Conservation (phyloP, 2,113 vertebrate genomes). For the Neolamprologus kungweensis region DNA sequence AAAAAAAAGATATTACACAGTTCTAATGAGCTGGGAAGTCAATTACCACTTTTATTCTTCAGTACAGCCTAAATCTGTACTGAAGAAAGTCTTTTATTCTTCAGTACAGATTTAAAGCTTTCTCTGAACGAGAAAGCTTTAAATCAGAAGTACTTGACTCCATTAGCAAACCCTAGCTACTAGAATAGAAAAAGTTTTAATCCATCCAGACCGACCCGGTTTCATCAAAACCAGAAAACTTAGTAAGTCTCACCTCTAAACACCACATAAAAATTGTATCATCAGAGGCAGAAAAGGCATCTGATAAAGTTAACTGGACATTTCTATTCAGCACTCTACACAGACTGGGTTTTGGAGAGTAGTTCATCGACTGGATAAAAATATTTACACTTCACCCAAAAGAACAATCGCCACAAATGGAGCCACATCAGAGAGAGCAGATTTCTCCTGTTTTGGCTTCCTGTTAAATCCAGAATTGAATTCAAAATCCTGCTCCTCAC, state of each 20-base stretch:
- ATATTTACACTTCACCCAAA: not conserved
- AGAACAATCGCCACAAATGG: not conserved
- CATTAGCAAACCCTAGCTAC: not conserved
- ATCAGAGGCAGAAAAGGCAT: not conserved
- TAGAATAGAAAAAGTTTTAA: not conserved
- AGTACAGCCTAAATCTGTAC: not conserved
- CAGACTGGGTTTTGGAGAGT: not conserved
- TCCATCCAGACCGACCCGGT: not conserved
- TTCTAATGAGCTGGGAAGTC: not conserved
- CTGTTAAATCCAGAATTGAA: too few relatives aligned
- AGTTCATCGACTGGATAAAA: not conserved
- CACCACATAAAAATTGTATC: not conserved
- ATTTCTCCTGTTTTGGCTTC: too few relatives aligned
- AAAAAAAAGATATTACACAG: not conserved
- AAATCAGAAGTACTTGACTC: not conserved
- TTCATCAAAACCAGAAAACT: not conserved
- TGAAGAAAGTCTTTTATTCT: too few relatives aligned
- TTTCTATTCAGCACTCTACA: not conserved
- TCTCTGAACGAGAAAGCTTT: not conserved
- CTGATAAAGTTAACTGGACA: not conserved
- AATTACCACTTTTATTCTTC: not conserved
- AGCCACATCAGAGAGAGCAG: not conserved
- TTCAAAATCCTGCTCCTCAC: too few relatives aligned
- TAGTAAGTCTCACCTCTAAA: not conserved
- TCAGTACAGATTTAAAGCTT: not conserved